Conservation (phyloP, 1,140 invertebrate species). For the Sycophila sp. region DNA sequence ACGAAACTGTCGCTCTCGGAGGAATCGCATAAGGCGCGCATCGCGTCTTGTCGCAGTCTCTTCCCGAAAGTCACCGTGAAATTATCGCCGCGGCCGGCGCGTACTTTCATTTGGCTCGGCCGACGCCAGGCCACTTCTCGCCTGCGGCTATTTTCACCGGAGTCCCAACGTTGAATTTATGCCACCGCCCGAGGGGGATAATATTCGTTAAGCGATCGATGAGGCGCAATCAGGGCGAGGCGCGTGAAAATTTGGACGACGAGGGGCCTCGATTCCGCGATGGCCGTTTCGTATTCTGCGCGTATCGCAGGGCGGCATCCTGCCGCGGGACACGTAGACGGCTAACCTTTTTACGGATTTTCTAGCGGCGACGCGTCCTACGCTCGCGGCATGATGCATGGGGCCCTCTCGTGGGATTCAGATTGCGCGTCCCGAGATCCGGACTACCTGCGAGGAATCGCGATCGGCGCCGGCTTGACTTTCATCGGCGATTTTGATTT, state of each 20-base stretch:
- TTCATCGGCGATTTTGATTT: constrained; percentile 22
- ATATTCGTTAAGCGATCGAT: neutral
- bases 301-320: constrained; percentile 14
- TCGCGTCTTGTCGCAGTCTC: too few species aligned
- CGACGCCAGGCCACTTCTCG: constrained; percentile 49
- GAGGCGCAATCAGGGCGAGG: neutral
- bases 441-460: constrained; percentile 19
- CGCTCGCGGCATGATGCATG: constrained; percentile 40
- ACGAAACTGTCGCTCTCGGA: neutral
- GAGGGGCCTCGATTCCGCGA: constrained; percentile 4
- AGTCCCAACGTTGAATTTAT: neutral
- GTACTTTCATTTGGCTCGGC: constrained; percentile 47
- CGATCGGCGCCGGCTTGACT: constrained; percentile 30
- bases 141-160: constrained; percentile 49
- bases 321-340: constrained; percentile 43
- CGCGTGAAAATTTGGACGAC: neutral
- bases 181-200: neutral
- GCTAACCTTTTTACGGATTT: constrained; percentile 45
- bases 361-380: constrained; percentile 33
- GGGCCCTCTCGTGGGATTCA: constrained; percentile 36
- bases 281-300: constrained; percentile 20
- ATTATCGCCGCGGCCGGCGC: constrained; percentile 38
- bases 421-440: constrained; percentile 24
- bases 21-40: neutral
- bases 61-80: constrained; percentile 21